Evolutionary conservation across 2,113 vertebrate species (phyloP).

Genomic region (Pterophyllum scalare): DNA sequence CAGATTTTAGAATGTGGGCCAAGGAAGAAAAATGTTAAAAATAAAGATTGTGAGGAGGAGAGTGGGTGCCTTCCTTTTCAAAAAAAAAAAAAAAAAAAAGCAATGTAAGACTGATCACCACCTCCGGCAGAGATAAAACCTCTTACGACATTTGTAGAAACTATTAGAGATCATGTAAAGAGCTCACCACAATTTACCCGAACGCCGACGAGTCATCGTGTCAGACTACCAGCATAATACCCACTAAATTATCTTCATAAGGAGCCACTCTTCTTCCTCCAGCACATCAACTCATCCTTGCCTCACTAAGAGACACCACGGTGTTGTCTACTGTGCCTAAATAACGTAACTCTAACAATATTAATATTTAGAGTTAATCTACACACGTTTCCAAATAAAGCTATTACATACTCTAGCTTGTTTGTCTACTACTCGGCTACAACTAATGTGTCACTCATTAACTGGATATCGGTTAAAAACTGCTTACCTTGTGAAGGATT

Average conservation of each 20-base stretch:
- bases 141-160: neutral
- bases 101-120: neutral
- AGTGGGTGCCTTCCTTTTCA: too few relatives aligned
- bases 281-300: neutral
- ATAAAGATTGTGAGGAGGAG: too few relatives aligned
- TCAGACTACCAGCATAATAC: neutral
- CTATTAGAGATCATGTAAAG: neutral
- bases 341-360: neutral
- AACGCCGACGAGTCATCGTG: neutral
- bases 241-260: neutral
- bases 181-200: neutral
- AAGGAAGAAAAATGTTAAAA: neutral
- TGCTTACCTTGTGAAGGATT: conserved; percentile 34
- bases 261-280: neutral
- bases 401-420: neutral
- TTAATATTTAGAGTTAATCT: neutral
- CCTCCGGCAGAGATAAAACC: neutral
- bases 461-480: neutral
- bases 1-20: too few relatives aligned
- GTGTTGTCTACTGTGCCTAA: neutral
- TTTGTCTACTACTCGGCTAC: neutral
- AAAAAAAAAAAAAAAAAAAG: too few relatives aligned
- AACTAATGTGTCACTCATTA: neutral
- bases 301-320: neutral
- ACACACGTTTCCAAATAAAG: neutral